Base-by-base conservation (phyloP, 2,797 vertebrate genomes). In the Hyperoplus immaculatus region DNA sequence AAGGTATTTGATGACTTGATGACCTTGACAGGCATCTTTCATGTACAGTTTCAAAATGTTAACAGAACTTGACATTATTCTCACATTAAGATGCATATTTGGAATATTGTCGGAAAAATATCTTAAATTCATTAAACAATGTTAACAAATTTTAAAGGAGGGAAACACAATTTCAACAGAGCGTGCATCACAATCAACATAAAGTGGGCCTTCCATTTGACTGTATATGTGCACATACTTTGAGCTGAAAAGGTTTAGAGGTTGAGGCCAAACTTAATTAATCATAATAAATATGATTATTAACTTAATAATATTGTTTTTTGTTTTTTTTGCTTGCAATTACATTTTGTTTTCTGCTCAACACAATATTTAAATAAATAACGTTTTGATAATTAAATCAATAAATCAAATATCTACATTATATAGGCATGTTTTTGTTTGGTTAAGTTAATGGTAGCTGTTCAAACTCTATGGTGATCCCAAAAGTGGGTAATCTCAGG, bases 171-270 rank as follows among this genome's bases (percentile, higher is more conserved):
- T 66, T 66, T 61, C n/a, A 56, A 69, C 7, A 51, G 45, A n/a
- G 54, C 43, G 59, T 5, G 29, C 54, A 54, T 45, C 55, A 80
- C 5, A 62, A n/a, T 67, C 14, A 8, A 43, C 43, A 60, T n/a
- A 0, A 42, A 47, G 2, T 12, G 11, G 4, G 0, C 18, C 7
- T 51, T 49, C 38, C 5, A 58, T 46, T 60, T 64, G 1, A 9
- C 68, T 36, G 42, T 39, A 29, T 42, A 47, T 1, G 41, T 21
- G 10, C 11, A 14, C 21, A 61, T 8, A 10, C 5, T 6, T 9
- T 46, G 13, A 61, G 4, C 8, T 59, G 3, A 59, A n/a, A 69
- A 8, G 4, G 46, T 12, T 68, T 15, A 2, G 13, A 41, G 11
- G 29, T 29, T 8, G 1, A 18, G 13, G 45, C 12, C 12, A 2